Base-by-base conservation (phyloP, 2,797 vertebrate species). In the Geotrypetes seraphini region DNA sequence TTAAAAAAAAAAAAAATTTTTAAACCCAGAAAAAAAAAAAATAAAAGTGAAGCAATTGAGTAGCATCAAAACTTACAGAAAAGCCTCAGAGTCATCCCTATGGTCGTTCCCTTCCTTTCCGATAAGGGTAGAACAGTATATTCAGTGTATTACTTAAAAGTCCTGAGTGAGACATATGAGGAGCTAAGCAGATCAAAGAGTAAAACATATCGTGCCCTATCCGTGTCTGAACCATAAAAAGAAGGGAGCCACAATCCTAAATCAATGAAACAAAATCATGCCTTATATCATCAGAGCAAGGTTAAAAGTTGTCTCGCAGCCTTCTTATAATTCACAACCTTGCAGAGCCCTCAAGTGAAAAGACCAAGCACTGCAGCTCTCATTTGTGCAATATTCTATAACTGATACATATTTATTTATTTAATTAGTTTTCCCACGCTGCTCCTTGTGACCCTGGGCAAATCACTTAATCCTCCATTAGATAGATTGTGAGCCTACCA, bases 341-440 rank as follows among this genome's bases (percentile, higher is more conserved):
- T 75, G 65, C 59, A 81, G 85, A 65, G 89, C 77, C 88, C 79
- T 70, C 90, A 66, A 72, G 71, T 87, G 90, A 79, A 49, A 12
- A 16, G 32, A 8, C 17, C 32, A 4, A 47, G 49, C 25, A 53
- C 18, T 17, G n/a, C 30, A 2, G 0, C 0, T 2, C 15, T 12
- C 24, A 24, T 19, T 18, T 1, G 0, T n/a, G 5, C 10, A 17
- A 22, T n/a, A n/a, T n/a, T n/a, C n/a, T n/a, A n/a, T n/a, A n/a
- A n/a, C n/a, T n/a, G n/a, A n/a, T n/a, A n/a, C n/a, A n/a, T n/a
- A n/a, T n/a, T n/a, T n/a, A n/a, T n/a, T n/a, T n/a, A n/a, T n/a
- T n/a, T n/a, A n/a, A n/a, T n/a, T n/a, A n/a, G n/a, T n/a, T n/a
- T n/a, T n/a, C n/a, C n/a, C n/a, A n/a, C n/a, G n/a, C n/a, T n/a